Percentiles rank a stretch among this genome's conserved stretches.
These are phyloP conservation scores for Nicator chloris DNA, from an alignment of 2,113 vertebrate genomes.

Conservation along the genomic window DNA sequence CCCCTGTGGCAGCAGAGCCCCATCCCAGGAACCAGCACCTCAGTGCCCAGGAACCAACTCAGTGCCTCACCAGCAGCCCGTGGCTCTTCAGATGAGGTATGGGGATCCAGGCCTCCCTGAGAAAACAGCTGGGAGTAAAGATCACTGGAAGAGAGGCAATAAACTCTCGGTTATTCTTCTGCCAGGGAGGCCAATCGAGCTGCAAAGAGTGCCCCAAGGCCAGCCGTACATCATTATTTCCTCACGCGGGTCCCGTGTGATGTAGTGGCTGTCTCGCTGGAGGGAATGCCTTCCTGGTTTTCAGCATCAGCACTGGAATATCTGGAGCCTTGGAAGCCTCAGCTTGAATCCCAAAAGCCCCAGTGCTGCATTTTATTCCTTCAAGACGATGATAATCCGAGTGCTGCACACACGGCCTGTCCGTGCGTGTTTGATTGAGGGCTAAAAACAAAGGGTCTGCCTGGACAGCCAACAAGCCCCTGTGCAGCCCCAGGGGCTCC, in stretches of 20 bases:
- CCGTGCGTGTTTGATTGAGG: not conserved
- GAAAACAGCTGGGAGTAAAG: conserved; percentile 49
- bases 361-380: not conserved
- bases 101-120: not conserved
- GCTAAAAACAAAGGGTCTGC: not conserved
- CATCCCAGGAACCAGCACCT: not conserved
- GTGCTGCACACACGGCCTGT: not conserved
- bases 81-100: not conserved
- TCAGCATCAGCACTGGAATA: not conserved
- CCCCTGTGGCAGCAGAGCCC: not conserved
- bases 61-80: not conserved
- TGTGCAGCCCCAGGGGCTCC: not conserved
- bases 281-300: not conserved
- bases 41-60: not conserved
- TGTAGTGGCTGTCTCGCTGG: not conserved
- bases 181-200: conserved; percentile 50
- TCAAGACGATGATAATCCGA: not conserved
- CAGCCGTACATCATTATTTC: conserved; percentile 47
- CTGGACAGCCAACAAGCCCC: not conserved
- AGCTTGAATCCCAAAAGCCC: not conserved
- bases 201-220: conserved; percentile 49
- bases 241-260: not conserved
- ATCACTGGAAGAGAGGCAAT: conserved; percentile 40
- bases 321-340: not conserved
- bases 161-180: conserved; percentile 36